Conservation (phyloP, 1,140 invertebrate species). For the Drosophila melanica region DNA sequence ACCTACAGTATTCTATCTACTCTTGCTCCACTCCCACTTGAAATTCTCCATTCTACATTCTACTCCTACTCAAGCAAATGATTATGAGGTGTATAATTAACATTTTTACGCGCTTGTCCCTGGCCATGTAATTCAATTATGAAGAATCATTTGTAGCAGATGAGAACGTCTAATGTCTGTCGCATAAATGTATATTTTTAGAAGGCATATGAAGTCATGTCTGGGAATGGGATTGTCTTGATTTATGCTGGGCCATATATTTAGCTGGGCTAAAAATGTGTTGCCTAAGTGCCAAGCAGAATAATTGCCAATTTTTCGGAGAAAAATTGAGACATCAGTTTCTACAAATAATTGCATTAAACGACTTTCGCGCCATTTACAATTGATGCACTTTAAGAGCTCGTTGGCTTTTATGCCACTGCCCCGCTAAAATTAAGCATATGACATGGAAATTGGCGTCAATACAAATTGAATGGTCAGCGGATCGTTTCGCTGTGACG, state of each 20-base stretch:
- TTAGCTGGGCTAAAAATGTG: not conserved
- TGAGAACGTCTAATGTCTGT: slow-evolving; percentile 57
- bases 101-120: slow-evolving; percentile 80
- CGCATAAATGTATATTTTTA: slow-evolving; percentile 55
- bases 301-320: slow-evolving; percentile 47
- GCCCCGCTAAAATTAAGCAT: slow-evolving; percentile 42
- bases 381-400: slow-evolving; percentile 20
- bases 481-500: slow-evolving; percentile 33
- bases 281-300: slow-evolving; percentile 7
- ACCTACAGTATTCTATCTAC: not conserved
- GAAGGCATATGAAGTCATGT: slow-evolving; percentile 14
- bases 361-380: slow-evolving; percentile 27
- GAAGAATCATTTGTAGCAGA: slow-evolving; percentile 75
- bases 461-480: slow-evolving; percentile 20
- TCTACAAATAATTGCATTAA: slow-evolving; percentile 27
- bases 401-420: not conserved
- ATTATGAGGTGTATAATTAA: slow-evolving; percentile 84
- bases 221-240: slow-evolving; percentile 24
- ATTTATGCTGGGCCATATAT: slow-evolving; percentile 34
- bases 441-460: slow-evolving; percentile 58
- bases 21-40: slow-evolving; percentile 14
- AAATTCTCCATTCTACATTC: slow-evolving; percentile 26
- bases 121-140: slow-evolving; percentile 80
- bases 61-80: slow-evolving; percentile 57
- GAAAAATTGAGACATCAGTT: slow-evolving; percentile 58